Percentiles rank a stretch among this genome's conserved stretches.
These are phyloP conservation scores for Pyrrhosoma nymphula DNA, from an alignment of 2,888 invertebrate species.

Conservation along the genomic window DNA sequence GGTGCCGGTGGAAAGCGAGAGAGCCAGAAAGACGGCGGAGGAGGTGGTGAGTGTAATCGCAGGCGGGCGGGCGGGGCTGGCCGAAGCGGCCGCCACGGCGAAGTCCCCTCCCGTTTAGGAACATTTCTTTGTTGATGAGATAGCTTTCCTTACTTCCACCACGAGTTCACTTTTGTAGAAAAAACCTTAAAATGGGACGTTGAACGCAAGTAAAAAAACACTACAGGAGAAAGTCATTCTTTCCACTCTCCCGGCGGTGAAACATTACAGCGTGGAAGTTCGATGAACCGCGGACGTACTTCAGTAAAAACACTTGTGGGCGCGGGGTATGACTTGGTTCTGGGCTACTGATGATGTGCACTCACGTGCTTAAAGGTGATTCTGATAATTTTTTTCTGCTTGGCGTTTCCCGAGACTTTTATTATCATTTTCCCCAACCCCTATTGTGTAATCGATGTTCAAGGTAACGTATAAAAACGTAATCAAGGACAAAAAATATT, in stretches of 20 bases:
- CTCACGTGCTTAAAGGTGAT: background rate
- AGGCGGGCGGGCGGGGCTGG: background rate
- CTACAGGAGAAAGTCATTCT: background rate
- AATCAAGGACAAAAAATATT: background rate
- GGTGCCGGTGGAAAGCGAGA: background rate
- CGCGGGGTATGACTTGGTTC: background rate
- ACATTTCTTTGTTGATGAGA: background rate
- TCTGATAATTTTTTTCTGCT: background rate
- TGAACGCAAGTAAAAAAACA: background rate
- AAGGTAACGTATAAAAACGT: background rate
- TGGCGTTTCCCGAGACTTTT: background rate
- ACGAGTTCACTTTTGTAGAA: background rate
- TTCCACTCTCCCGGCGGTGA: background rate
- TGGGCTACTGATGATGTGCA: background rate
- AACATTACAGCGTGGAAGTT: background rate
- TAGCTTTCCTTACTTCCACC: background rate
- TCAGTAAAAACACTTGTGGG: background rate
- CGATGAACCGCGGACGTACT: background rate
- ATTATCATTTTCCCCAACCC: background rate
- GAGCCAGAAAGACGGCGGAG: background rate
- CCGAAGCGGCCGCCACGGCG: background rate
- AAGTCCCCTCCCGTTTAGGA: background rate
- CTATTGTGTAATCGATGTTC: background rate
- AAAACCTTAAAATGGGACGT: background rate
- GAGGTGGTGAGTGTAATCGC: background rate